Conservation (phyloP, 2,113 vertebrate genomes). For the Vulpes lagopus region DNA sequence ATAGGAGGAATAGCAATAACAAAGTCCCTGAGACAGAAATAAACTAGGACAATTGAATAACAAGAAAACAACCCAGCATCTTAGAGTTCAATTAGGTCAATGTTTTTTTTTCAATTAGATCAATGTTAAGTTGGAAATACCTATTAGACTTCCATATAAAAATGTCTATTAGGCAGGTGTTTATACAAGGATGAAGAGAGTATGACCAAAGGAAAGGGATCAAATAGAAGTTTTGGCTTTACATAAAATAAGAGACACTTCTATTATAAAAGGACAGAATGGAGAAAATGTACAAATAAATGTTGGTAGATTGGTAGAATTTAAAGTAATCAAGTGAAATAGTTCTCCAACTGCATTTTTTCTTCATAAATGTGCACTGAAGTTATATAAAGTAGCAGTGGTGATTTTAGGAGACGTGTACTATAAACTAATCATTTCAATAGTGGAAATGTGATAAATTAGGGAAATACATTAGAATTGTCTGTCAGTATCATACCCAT, state of each 20-base stretch:
- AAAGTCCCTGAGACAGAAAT: not conserved
- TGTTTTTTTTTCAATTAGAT: not conserved
- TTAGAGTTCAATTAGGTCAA: not conserved
- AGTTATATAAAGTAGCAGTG: not conserved
- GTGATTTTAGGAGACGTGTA: not conserved
- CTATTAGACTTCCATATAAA: not conserved
- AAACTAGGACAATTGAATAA: not conserved
- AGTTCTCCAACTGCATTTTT: not conserved
- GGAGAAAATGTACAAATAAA: not conserved
- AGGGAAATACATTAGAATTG: not conserved
- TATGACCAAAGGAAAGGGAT: not conserved
- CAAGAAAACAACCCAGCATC: not conserved
- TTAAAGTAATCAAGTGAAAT: not conserved
- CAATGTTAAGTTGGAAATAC: not conserved
- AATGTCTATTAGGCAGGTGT: not conserved
- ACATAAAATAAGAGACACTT: not conserved
- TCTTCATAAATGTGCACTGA: not conserved
- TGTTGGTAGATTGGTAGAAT: not conserved
- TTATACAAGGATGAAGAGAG: not conserved
- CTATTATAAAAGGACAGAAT: not conserved
- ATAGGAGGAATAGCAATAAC: not conserved
- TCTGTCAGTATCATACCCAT: not conserved
- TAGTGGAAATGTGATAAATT: not conserved
- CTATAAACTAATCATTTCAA: not conserved
- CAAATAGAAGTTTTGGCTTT: not conserved